These are phyloP conservation scores for Panulirus ornatus DNA, from an alignment of 1,140 invertebrate species.

Conservation along the genomic window DNA sequence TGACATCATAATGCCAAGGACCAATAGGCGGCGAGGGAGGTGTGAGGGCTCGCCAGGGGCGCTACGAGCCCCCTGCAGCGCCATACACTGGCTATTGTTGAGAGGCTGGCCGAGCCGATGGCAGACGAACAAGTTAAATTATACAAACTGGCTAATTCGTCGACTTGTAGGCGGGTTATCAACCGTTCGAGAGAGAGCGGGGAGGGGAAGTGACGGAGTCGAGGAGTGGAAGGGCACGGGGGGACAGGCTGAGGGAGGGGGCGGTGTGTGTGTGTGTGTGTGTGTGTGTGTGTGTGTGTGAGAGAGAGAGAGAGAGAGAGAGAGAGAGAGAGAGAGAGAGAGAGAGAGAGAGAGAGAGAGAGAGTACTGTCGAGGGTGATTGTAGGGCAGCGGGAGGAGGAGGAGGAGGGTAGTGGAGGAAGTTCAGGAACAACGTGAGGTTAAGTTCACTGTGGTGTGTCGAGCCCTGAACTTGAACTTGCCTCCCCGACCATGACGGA, in stretches of 20 bases:
- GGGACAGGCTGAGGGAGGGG: neutral
- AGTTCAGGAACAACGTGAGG: neutral
- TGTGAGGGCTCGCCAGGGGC: conserved; percentile 50
- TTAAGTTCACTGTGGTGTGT: no score
- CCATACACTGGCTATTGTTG: conserved; percentile 56
- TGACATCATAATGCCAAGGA: conserved; percentile 42
- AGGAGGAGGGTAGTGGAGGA: neutral
- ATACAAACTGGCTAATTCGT: conserved; percentile 42
- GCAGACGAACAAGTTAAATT: conserved; percentile 29
- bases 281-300: neutral
- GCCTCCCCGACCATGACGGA: neutral
- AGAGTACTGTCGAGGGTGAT: neutral
- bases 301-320: neutral
- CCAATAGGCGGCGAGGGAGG: conserved; percentile 43
- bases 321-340: neutral
- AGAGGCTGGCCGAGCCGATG: conserved; percentile 9
- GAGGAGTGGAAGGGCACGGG: neutral
- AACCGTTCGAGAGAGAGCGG: neutral
- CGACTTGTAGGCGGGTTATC: conserved; percentile 12
- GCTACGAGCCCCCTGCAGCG: conserved; percentile 26
- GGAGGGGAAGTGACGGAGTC: neutral
- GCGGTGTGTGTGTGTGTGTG: neutral
- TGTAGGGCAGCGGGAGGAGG: neutral
- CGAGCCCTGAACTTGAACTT: no score
- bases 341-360: conserved; percentile 9